Conservation (phyloP, 2,888 invertebrate genomes). For the Papilio demoleus region DNA sequence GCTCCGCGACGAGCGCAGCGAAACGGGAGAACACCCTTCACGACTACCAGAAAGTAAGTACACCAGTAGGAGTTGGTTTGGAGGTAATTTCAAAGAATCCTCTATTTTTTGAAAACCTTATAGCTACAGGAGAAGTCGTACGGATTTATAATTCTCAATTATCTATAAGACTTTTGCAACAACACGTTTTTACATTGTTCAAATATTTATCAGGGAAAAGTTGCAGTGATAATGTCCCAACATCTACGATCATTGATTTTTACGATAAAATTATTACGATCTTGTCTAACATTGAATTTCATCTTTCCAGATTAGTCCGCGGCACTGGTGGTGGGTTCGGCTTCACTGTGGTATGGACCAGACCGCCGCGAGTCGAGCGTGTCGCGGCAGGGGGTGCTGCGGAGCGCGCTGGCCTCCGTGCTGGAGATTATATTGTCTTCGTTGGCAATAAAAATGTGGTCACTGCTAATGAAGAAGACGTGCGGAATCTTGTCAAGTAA, state of each 20-base stretch:
- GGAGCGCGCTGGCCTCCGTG: slow-evolving; percentile 91
- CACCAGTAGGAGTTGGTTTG: not conserved
- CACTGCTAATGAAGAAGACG: slow-evolving; percentile 88
- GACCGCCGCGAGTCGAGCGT: slow-evolving; percentile 93
- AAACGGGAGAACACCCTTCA: slow-evolving; percentile 92
- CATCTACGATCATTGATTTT: no score
- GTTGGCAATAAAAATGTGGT: slow-evolving; percentile 94
- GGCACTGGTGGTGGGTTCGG: slow-evolving; percentile 88
- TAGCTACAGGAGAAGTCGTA: not conserved
- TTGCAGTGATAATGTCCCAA: not conserved
- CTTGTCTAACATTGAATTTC: slow-evolving; percentile 27
- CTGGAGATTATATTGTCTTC: slow-evolving; percentile 94
- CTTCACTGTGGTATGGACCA: slow-evolving; percentile 95
- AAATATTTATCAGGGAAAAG: no score
- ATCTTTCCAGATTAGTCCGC: slow-evolving; percentile 66
- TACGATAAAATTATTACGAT: no score
- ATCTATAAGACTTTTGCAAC: no score
- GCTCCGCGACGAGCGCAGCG: slow-evolving; percentile 81
- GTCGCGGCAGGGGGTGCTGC: slow-evolving; percentile 92
- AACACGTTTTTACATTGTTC: no score
- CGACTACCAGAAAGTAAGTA: slow-evolving; percentile 87
- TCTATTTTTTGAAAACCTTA: not conserved
- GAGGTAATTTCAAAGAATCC: not conserved
- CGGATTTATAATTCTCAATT: no score
- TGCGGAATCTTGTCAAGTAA: slow-evolving; percentile 87